Evolutionary conservation across 2,113 vertebrate species (phyloP), one percentile per base, ranked within the genome.

Genomic region (Nothobranchius furzeri): DNA sequence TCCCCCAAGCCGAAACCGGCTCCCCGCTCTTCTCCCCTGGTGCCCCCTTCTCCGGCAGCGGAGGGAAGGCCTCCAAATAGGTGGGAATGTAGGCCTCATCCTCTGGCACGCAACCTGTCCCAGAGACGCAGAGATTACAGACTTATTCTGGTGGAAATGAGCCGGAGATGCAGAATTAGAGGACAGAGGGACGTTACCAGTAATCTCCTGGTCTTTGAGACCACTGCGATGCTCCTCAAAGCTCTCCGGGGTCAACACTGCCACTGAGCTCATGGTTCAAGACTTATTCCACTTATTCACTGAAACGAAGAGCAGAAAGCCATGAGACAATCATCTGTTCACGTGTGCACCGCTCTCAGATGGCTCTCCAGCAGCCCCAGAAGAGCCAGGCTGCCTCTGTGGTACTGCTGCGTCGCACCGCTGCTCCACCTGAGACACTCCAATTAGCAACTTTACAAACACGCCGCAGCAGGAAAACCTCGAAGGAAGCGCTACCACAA

Each of bases 191-290:
- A 12, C 0, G 3, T 71, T 84, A 94, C 94, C 90, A 85, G 87
- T 71, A 4, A 90, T 92, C 73, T 93, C 87, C 82, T 92, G 88
- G 56, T 92, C 90, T 84, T 91, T 90, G 40, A 92, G 85, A 20
- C 88, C 92, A n/a, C 92, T 93, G 84, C 90, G 92, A 70, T 93
- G 90, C 78, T 93, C 88, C 8, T 91, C 93, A 88, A 94, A 94
- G 90, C 93, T 94, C 90, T 94, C 93, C 48, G 91, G 92, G 77
- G 90, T 93, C 88, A 93, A 92, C 82, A 94, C 93, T 70, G 91
- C 91, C 84, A 94, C 90, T 78, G 90, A 93, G 90, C 90, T 94
- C 93, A 95, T 95, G 75, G 89, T 92, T 92, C 81, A 91, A 94
- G 92, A 87, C 85, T 90, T 86, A 85, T 92, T 93, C 92, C 92